Conservation (phyloP, 2,888 invertebrate genomes). For the Xanthostigma xanthostigma region DNA sequence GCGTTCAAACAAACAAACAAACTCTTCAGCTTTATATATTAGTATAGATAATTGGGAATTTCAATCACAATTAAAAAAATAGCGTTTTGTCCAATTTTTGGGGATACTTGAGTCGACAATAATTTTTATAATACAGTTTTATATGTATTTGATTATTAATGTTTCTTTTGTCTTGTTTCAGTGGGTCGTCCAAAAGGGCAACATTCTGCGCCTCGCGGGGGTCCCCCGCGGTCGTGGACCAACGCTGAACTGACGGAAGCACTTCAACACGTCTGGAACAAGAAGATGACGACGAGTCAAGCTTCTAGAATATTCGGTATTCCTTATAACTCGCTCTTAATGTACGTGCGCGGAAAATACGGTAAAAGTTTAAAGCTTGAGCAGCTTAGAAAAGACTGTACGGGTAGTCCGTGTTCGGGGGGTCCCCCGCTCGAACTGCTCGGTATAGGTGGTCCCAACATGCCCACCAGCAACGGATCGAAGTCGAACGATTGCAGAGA, state of each 20-base stretch:
- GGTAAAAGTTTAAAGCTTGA: conserved; percentile 84
- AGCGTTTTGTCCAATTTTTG: no score
- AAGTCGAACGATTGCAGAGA: conserved; percentile 11
- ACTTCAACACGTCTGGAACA: conserved; percentile 87
- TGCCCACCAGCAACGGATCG: conserved; percentile 13
- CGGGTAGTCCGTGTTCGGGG: conserved; percentile 56
- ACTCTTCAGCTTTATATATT: no score
- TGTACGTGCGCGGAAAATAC: conserved; percentile 87
- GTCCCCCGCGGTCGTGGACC: conserved; percentile 84
- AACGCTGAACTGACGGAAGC: conserved; percentile 84
- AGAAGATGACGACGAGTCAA: conserved; percentile 87
- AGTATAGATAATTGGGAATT: no score
- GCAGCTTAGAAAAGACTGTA: conserved; percentile 76
- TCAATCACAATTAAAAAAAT: no score
- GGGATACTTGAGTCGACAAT: no score
- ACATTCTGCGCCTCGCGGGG: conserved; percentile 79
- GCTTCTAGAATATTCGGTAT: conserved; percentile 83
- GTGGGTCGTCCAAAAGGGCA: conserved; percentile 79
- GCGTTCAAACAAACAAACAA: no score
- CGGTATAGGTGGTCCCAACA: conserved; percentile 40
- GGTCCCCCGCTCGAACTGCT: conserved; percentile 48
- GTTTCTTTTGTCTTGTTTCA: conserved; percentile 23
- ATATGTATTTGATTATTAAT: conserved; percentile 2
- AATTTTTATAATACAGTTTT: no score
- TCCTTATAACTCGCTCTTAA: conserved; percentile 81